phyloP scores from a whole-genome alignment of 2,888 invertebrate genomes.

The Smittia sp. region DNA sequence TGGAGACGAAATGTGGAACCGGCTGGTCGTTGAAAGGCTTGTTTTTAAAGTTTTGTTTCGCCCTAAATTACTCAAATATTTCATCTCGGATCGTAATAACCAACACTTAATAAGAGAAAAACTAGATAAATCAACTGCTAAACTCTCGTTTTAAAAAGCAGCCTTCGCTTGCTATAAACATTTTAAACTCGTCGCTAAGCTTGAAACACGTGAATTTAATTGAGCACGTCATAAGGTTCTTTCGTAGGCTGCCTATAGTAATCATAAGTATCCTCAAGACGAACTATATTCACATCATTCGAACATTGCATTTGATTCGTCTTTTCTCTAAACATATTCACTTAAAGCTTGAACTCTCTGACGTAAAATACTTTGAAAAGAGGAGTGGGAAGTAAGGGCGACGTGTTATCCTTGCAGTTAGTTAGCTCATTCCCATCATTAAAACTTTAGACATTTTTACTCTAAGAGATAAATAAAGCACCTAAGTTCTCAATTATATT shows the following conservation, averaged over 20 bases:
- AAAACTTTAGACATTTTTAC: conserved; percentile 22
- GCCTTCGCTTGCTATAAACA: not conserved
- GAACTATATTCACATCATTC: not conserved
- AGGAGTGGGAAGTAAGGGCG: not conserved
- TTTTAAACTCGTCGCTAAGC: not conserved
- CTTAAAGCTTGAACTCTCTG: not conserved
- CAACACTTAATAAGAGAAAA: not conserved
- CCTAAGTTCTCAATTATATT: conserved; percentile 34
- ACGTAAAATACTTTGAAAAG: not conserved
- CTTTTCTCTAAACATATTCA: not conserved
- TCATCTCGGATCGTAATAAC: too few relatives aligned
- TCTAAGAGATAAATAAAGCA: conserved; percentile 39
- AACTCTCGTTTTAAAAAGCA: conserved; percentile 2
- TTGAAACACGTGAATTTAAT: conserved; percentile 6
- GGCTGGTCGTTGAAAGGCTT: too few relatives aligned
- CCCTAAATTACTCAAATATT: too few relatives aligned
- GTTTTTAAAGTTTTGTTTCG: too few relatives aligned
- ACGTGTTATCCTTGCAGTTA: not conserved
- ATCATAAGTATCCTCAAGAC: conserved; percentile 6
- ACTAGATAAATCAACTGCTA: not conserved
- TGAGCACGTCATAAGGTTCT: conserved; percentile 11
- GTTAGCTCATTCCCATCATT: not conserved
- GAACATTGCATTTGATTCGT: not conserved
- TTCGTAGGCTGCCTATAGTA: not conserved
- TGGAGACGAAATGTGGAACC: too few relatives aligned